Base-by-base conservation (phyloP, 2,888 invertebrate genomes). In the Rhogogaster chlorosoma region DNA sequence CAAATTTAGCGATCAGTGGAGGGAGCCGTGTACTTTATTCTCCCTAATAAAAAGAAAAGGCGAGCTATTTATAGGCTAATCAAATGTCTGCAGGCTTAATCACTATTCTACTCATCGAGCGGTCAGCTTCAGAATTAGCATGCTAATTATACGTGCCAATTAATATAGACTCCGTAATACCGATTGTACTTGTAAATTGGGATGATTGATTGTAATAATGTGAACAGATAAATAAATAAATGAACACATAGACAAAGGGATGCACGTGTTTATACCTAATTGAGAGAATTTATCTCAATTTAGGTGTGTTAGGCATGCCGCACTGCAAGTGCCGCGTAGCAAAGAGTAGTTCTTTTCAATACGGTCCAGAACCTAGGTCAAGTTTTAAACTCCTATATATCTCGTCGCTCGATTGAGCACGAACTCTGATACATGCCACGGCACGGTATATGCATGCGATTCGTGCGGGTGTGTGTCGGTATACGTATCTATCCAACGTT, bases 301-400 rank as follows among this genome's bases (percentile, higher is more conserved):
- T 53, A 45, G 12, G 45, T 15, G 4, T 45, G 15, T 3, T 3
- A 15, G 0, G 9, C 9, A 57, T 22, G n/a, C 57, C 53, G 42
- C 42, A 42, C n/a, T 53, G 18, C 26, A 61, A 9, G 9, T 22
- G 1, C 4, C 29, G 29, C 67, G 32, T 32, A 9, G 67, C 10
- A 15, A 67, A 67, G 67, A 67, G 67, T 18, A 32, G 32, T 67
- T 67, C 73, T 73, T 29, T 42, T 29, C 49, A 22, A 53, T 29
- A n/a, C n/a, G 18, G 36, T 61, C 61, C 57, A 61, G 80, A 38
- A 61, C 80, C 80, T 80, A 80, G 80, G 80, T 80, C 80, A 80
- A 80, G 57, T 80, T 80, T 80, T 61, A 22, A 80, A 80, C 57
- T 61, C 80, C n/a, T 36, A 22, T 61, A 36, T 36, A 38, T 80